Conservation (phyloP, 1,140 invertebrate species). For the Pseudoatta argentina region DNA sequence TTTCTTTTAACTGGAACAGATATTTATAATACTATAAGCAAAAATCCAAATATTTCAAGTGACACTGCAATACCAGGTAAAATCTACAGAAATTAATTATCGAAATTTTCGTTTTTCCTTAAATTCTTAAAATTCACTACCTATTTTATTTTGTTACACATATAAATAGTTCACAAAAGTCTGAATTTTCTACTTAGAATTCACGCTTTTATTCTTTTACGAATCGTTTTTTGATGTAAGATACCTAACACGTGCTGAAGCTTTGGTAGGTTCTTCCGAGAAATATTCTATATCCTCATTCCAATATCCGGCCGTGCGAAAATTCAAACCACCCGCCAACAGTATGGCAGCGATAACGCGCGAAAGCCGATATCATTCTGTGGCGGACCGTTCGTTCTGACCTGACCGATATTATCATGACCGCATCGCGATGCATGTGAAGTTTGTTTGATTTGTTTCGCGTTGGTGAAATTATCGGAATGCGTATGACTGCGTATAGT, state of each 20-base stretch:
- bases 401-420: conserved; percentile 71
- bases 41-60: background rate
- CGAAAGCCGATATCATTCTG: conserved; percentile 70
- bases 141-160: background rate
- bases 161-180: background rate
- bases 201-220: background rate
- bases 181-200: background rate
- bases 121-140: background rate
- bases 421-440: conserved; percentile 42
- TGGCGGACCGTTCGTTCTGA: conserved; percentile 65
- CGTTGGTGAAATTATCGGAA: conserved; percentile 52
- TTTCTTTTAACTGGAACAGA: background rate
- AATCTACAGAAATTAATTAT: background rate
- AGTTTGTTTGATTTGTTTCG: conserved; percentile 64
- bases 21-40: background rate
- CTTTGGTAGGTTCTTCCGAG: conserved; percentile 20
- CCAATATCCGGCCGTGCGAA: conserved; percentile 80
- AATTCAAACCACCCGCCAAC: conserved; percentile 80
- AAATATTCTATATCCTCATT: conserved; percentile 52
- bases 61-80: background rate
- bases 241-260: background rate
- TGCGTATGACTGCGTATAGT: conserved; percentile 30
- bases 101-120: background rate
- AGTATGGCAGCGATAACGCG: conserved; percentile 72
- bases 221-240: background rate